Conservation (phyloP, 2,888 invertebrate species). For the Ophonus ardosiacus region DNA sequence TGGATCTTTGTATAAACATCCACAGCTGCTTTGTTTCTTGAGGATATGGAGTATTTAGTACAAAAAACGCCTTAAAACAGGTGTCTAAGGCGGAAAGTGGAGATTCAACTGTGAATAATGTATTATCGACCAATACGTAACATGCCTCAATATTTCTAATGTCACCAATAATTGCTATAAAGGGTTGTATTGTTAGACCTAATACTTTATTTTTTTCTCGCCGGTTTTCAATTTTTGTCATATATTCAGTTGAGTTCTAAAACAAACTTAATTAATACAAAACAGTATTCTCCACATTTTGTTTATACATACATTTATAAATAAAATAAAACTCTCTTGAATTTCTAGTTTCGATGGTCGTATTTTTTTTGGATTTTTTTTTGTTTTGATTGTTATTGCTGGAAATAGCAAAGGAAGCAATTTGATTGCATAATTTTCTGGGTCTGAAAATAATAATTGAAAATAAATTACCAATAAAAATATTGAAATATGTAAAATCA, state of each 20-base stretch:
- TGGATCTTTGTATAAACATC: no score
- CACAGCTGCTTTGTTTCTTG: neutral
- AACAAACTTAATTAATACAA: no score
- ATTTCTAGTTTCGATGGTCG: no score
- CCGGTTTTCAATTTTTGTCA: neutral
- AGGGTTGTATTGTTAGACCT: no score
- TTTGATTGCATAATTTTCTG: neutral
- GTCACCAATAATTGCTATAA: neutral
- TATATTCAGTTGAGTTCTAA: no score
- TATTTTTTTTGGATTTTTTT: neutral
- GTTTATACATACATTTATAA: no score
- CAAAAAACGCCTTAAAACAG: conserved; percentile 24
- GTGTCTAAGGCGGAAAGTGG: neutral
- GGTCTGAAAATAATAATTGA: neutral
- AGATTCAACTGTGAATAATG: neutral
- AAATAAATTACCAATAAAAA: neutral
- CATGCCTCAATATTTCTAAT: neutral
- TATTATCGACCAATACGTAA: neutral
- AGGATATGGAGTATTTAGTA: neutral
- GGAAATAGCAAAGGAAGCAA: neutral
- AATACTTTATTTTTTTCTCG: neutral
- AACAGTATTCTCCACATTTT: no score
- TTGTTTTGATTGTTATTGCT: neutral
- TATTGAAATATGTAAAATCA: neutral
- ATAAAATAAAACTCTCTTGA: no score